These are phyloP conservation scores for Unio delphinus DNA, from an alignment of 2,888 invertebrate genomes.

Conservation along the genomic window DNA sequence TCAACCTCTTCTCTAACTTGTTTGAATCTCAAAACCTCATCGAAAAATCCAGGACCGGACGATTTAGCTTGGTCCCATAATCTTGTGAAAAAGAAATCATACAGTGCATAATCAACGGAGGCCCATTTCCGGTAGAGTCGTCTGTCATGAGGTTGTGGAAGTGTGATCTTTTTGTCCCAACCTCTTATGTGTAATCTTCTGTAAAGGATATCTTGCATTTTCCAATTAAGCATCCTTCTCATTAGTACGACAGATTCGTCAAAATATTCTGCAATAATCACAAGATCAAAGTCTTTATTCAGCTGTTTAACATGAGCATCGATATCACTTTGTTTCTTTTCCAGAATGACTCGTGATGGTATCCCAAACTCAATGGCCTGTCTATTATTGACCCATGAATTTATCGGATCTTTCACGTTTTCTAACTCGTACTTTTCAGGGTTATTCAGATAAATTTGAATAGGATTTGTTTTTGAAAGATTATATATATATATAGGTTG, in stretches of 20 bases:
- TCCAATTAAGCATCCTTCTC: constrained; percentile 46
- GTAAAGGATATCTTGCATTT: constrained; percentile 44
- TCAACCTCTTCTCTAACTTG: constrained; percentile 30
- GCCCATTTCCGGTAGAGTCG: constrained; percentile 27
- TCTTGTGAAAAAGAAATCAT: constrained; percentile 34
- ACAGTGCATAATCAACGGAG: constrained; percentile 35
- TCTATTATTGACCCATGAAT: constrained; percentile 41
- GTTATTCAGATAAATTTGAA: constrained; percentile 35
- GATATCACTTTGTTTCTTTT: constrained; percentile 23
- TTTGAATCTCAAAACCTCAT: constrained; percentile 39
- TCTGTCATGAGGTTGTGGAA: constrained; percentile 28
- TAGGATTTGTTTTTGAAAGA: constrained; percentile 20
- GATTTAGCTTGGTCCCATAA: constrained; percentile 32
- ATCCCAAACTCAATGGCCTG: constrained; percentile 45
- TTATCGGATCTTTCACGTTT: constrained; percentile 8
- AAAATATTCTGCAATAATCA: constrained; percentile 51
- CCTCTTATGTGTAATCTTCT: constrained; percentile 29
- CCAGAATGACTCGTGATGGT: constrained; percentile 28
- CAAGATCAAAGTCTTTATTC: constrained; percentile 45
- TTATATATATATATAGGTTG: constrained; percentile 33
- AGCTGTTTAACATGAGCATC: constrained; percentile 34
- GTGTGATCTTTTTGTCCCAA: constrained; percentile 31
- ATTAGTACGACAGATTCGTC: constrained; percentile 53
- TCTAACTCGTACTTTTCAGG: constrained; percentile 27
- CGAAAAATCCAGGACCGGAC: constrained; percentile 32